Evolutionary conservation across 2,888 invertebrate genomes (phyloP).

Genomic region (Cosmorhoe ocellata): DNA sequence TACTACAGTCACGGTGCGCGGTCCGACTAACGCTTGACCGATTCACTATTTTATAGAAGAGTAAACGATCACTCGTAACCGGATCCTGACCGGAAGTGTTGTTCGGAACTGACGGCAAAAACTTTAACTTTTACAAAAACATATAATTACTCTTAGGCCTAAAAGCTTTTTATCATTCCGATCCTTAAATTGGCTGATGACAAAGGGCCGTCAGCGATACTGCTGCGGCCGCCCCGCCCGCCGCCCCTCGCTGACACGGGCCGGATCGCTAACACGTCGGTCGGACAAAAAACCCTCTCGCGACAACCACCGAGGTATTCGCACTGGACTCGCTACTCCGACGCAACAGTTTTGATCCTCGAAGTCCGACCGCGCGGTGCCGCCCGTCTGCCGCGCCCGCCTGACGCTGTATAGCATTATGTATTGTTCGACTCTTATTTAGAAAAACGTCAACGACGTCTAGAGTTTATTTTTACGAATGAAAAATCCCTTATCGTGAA

Average conservation of each 20-base stretch:
- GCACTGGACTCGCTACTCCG: slow-evolving; percentile 5
- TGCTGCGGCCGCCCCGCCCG: slow-evolving; percentile 15
- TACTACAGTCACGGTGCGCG: no score
- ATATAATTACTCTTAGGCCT: slow-evolving; percentile 6
- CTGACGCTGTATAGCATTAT: no score
- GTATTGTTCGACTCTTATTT: no score
- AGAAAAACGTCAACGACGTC: slow-evolving; percentile 24
- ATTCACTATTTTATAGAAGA: no score
- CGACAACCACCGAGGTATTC: slow-evolving; percentile 40
- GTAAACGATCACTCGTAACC: no score
- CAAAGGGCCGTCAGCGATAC: slow-evolving; percentile 25
- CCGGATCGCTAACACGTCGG: slow-evolving; percentile 46
- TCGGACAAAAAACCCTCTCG: slow-evolving; percentile 41
- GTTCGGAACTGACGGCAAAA: no score
- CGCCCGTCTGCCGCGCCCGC: no score
- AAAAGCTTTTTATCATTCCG: slow-evolving; percentile 21
- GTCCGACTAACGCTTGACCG: no score
- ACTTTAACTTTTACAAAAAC: not conserved
- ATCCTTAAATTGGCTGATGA: slow-evolving; percentile 17
- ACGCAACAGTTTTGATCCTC: slow-evolving; percentile 23
- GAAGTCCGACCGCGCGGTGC: not conserved
- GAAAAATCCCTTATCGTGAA: not conserved
- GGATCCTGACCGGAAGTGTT: no score
- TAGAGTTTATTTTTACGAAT: not conserved
- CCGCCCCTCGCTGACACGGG: slow-evolving; percentile 39